phyloP scores from a whole-genome alignment of 2,888 invertebrate genomes.

The Epirrhoe alternata region DNA sequence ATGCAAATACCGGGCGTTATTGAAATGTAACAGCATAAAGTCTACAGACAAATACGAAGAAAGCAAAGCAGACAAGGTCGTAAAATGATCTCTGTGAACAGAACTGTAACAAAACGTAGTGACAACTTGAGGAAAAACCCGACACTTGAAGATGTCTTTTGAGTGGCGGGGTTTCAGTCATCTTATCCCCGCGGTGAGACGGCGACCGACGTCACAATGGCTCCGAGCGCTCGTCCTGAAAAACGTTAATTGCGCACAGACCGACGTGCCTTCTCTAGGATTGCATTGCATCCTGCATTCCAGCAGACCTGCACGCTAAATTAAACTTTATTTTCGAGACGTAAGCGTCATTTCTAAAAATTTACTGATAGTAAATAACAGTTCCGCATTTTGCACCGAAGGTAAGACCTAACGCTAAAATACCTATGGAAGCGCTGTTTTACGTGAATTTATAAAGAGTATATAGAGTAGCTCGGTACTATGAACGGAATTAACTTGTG shows the following conservation, averaged over 20 bases:
- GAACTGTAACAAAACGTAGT: slow-evolving; percentile 43
- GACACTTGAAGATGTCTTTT: slow-evolving; percentile 66
- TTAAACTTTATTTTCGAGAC: slow-evolving; percentile 46
- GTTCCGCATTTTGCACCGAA: slow-evolving; percentile 55
- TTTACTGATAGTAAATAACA: slow-evolving; percentile 45
- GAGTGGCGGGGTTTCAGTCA: slow-evolving; percentile 61
- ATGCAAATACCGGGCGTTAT: slow-evolving; percentile 30
- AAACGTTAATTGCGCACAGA: slow-evolving; percentile 78
- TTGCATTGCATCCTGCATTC: slow-evolving; percentile 64
- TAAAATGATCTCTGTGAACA: slow-evolving; percentile 19
- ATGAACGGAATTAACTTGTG: slow-evolving; percentile 43
- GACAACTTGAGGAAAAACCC: slow-evolving; percentile 51
- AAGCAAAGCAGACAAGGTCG: slow-evolving; percentile 14
- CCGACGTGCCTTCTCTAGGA: slow-evolving; percentile 59
- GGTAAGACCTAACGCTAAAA: slow-evolving; percentile 48
- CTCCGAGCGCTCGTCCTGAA: slow-evolving; percentile 68
- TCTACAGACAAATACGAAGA: slow-evolving; percentile 21
- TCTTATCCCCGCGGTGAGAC: slow-evolving; percentile 62
- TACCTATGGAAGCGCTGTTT: slow-evolving; percentile 25
- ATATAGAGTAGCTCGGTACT: slow-evolving; percentile 31
- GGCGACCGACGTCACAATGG: slow-evolving; percentile 66
- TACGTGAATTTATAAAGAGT: slow-evolving; percentile 13
- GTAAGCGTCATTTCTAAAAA: slow-evolving; percentile 39
- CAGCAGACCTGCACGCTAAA: slow-evolving; percentile 42
- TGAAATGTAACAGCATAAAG: slow-evolving; percentile 28